Conservation (phyloP, 2,113 vertebrate species). For the Xenus cinereus region DNA sequence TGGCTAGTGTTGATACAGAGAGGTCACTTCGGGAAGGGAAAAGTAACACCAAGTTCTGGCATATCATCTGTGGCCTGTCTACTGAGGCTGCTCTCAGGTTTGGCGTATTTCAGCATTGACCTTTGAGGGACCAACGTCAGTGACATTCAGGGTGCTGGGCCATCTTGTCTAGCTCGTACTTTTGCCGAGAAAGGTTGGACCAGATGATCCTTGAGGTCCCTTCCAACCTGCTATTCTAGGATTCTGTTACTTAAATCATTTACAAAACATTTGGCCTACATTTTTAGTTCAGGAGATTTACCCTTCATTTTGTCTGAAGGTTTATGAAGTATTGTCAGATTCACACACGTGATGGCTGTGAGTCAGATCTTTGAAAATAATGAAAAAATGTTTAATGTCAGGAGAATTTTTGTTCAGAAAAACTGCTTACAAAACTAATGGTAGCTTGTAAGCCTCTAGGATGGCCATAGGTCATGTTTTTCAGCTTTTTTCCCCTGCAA, state of each 20-base stretch:
- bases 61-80: background rate
- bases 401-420: background rate
- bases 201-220: background rate
- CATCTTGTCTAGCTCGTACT: background rate
- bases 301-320: background rate
- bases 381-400: background rate
- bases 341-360: background rate
- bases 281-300: background rate
- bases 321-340: background rate
- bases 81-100: background rate
- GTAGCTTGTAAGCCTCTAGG: background rate
- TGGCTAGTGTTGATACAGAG: background rate
- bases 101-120: background rate
- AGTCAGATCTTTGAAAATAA: background rate
- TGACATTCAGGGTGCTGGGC: background rate
- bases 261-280: background rate
- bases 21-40: background rate
- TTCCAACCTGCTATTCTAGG: background rate
- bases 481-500: background rate
- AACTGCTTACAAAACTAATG: slow-evolving; percentile 13
- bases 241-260: background rate
- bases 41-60: background rate
- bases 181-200: background rate
- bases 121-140: background rate
- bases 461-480: background rate